Base-by-base conservation (phyloP, 2,113 vertebrate species). In the Oryzias woworae region DNA sequence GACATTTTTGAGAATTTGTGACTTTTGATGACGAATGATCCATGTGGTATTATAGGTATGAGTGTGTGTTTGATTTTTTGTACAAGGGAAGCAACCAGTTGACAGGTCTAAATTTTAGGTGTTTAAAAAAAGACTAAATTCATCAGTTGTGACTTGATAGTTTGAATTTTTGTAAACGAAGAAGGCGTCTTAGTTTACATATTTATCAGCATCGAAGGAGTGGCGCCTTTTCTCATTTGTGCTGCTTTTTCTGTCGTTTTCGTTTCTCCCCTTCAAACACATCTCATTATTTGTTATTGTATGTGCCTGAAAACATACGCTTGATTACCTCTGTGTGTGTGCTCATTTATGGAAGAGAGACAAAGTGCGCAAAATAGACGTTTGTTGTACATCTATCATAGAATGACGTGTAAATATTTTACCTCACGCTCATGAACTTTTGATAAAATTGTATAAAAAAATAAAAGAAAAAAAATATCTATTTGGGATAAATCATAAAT, bases 281-380 rank as follows among this genome's bases (percentile, higher is more conserved):
- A 58, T 61, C 64, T 81, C 46, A 31, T 58, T 69, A 60, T 78
- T 77, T 71, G 80, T 87, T 70, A 45, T 81, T 84, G 86, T 87
- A 90, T 72, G 91, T 91, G 90, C 89, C 90, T 92, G 89, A 88
- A 87, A 78, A 81, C 90, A 90, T 85, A 85, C 72, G 89, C 86
- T 92, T 91, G 85, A 90, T 92, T 91, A 91, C 90, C 88, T 91
- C 88, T 87, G 85, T 87, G 82, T 87, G 82, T 86, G 81, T 77
- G 72, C 73, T 83, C 73, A 75, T 65, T 36, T 36, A 58, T 74
- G 80, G 73, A 77, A 57, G 77, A 74, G 79, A 84, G 75, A 67
- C 69, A 67, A 58, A 36, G 78, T 60, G 73, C 58, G 80, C 65
- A 76, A 68, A 69, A 78, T 65, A 69, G 82, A 75, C 73, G 81